phyloP scores from a whole-genome alignment of 2,888 invertebrate genomes.

The Loripinus fragilis region DNA sequence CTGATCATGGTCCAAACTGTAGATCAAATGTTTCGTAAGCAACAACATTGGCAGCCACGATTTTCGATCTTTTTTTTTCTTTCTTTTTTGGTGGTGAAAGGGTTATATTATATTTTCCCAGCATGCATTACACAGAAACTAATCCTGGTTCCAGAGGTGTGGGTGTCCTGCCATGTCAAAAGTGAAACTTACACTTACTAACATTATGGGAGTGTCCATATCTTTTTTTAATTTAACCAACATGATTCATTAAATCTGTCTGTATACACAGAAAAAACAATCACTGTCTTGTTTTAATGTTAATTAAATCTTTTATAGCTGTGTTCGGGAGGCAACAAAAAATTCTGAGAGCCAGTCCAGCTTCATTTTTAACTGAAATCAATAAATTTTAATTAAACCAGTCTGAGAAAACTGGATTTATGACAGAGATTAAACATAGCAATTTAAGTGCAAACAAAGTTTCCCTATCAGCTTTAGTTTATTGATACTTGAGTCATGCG shows the following conservation, averaged over 20 bases:
- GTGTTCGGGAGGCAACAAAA: slow-evolving; percentile 16
- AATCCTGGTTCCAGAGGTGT: not conserved
- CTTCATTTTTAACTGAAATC: slow-evolving; percentile 47
- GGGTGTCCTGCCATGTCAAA: not conserved
- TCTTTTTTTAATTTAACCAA: not conserved
- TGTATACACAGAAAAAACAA: slow-evolving; percentile 5
- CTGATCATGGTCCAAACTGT: too few relatives aligned
- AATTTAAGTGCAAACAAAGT: slow-evolving; percentile 55
- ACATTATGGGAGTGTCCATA: not conserved
- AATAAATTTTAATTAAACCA: slow-evolving; percentile 57
- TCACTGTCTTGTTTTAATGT: slow-evolving; percentile 9
- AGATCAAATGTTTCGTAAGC: too few relatives aligned
- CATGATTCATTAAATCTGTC: slow-evolving; percentile 7
- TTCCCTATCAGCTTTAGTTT: slow-evolving; percentile 18
- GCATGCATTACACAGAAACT: not conserved
- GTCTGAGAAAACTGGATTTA: slow-evolving; percentile 44
- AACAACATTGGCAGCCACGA: too few relatives aligned
- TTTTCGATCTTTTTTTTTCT: too few relatives aligned
- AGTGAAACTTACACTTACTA: not conserved
- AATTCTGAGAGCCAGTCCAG: slow-evolving; percentile 3
- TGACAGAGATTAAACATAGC: slow-evolving; percentile 51
- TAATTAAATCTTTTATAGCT: slow-evolving; percentile 18
- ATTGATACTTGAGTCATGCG: slow-evolving; percentile 18
- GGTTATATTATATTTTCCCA: too few relatives aligned
- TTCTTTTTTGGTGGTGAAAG: too few relatives aligned